These are phyloP conservation scores for Gadus chalcogrammus DNA, from an alignment of 2,113 vertebrate genomes.

Conservation along the genomic window DNA sequence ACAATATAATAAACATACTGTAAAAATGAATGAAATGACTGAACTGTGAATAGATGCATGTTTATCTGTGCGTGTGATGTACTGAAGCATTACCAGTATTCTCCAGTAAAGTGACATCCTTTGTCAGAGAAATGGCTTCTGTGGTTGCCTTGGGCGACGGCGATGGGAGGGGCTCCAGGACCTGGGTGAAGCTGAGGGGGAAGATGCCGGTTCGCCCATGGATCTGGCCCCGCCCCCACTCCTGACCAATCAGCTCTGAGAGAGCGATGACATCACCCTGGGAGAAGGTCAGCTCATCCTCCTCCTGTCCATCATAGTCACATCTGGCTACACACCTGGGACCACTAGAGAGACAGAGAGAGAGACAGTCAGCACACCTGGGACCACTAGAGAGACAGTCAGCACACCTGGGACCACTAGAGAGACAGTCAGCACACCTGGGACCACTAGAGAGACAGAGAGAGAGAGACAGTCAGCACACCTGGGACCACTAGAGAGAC, in stretches of 20 bases:
- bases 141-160: background rate
- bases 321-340: constrained; percentile 80
- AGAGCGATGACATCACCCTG: constrained; percentile 84
- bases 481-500: background rate
- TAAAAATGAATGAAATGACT: too few species aligned
- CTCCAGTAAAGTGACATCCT: rapidly evolving
- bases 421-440: too few species aligned
- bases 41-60: too few species aligned
- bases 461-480: too few species aligned
- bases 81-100: constrained; percentile 14
- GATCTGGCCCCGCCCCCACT: constrained; percentile 87
- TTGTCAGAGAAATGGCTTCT: rapidly evolving
- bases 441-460: too few species aligned
- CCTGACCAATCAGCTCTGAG: constrained; percentile 78
- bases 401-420: background rate
- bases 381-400: background rate
- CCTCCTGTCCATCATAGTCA: constrained; percentile 84
- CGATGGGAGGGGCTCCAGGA: constrained; percentile 65
- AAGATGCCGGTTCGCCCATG: constrained; percentile 78
- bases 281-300: constrained; percentile 87
- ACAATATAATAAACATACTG: too few species aligned
- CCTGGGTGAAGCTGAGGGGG: constrained; percentile 81
- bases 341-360: constrained; percentile 47
- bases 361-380: background rate
- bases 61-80: too few species aligned